These are phyloP conservation scores for Dromiciops gliroides DNA, from an alignment of 2,113 vertebrate species.

Conservation along the genomic window DNA sequence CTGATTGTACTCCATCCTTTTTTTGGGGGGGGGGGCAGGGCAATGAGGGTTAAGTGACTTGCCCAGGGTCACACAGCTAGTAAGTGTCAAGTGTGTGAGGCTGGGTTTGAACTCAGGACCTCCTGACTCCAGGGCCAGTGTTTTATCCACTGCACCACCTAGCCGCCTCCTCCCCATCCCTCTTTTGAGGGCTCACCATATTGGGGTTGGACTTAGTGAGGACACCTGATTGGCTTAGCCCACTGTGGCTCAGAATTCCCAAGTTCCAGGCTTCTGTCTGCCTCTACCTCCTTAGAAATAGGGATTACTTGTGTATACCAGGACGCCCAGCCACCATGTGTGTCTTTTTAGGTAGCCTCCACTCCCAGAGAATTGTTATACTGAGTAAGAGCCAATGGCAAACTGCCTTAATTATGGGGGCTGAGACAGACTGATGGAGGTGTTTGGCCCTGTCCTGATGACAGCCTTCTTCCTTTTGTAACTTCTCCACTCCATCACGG, in stretches of 20 bases:
- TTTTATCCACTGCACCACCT: too few species aligned
- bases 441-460: not conserved
- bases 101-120: too few species aligned
- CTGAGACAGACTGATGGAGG: not conserved
- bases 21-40: too few species aligned
- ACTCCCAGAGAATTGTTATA: not conserved
- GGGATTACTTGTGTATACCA: not conserved
- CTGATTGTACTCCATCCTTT: not conserved
- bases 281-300: not conserved
- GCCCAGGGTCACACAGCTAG: too few species aligned
- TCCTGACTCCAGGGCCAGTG: too few species aligned
- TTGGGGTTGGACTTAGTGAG: not conserved
- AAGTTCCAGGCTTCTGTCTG: not conserved
- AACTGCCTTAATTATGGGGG: not conserved
- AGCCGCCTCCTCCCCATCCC: not conserved
- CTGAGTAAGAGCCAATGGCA: not conserved
- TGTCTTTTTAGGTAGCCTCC: conserved; percentile 11
- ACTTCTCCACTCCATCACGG: conserved; percentile 22
- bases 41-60: too few species aligned
- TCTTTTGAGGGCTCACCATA: not conserved
- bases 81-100: too few species aligned
- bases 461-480: not conserved
- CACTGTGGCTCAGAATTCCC: not conserved
- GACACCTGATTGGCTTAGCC: not conserved
- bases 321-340: not conserved